Evolutionary conservation across 2,113 vertebrate genomes (phyloP).

Genomic region (Callionymus lyra): DNA sequence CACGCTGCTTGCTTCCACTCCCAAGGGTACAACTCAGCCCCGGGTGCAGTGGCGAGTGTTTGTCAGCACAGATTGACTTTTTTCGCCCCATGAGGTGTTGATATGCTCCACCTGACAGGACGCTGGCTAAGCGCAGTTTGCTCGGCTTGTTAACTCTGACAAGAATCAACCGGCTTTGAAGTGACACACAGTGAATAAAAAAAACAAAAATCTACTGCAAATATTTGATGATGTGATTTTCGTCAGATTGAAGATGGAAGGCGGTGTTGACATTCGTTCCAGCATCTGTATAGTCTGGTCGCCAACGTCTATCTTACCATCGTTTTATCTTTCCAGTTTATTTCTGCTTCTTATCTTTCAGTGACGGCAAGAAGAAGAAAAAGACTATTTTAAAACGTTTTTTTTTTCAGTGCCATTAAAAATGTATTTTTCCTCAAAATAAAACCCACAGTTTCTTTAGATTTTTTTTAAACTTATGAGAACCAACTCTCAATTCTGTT

Average conservation of each 20-base stretch:
- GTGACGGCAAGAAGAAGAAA: too few relatives aligned
- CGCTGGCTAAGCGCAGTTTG: slow-evolving; percentile 40
- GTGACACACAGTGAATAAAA: slow-evolving; percentile 38
- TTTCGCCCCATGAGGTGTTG: slow-evolving; percentile 50
- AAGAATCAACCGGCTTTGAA: slow-evolving; percentile 42
- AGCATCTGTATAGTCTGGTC: slow-evolving; percentile 33
- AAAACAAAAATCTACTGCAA: slow-evolving; percentile 52
- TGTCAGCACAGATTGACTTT: slow-evolving; percentile 55
- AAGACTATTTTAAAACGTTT: too few relatives aligned
- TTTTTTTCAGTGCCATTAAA: too few relatives aligned
- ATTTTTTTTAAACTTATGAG: too few relatives aligned
- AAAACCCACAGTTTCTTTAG: too few relatives aligned
- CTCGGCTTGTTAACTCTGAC: slow-evolving; percentile 51
- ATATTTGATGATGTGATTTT: slow-evolving; percentile 67
- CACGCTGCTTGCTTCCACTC: slow-evolving; percentile 13
- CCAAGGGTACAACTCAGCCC: slow-evolving; percentile 23
- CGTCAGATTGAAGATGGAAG: slow-evolving; percentile 42
- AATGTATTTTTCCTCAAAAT: too few relatives aligned
- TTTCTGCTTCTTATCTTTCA: too few relatives aligned
- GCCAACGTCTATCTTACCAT: slow-evolving; percentile 17
- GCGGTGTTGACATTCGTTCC: slow-evolving; percentile 50
- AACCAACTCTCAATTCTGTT: too few relatives aligned
- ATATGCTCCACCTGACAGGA: slow-evolving; percentile 57
- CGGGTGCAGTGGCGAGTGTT: slow-evolving; percentile 36
- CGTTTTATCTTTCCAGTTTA: slow-evolving; percentile 4